These are phyloP conservation scores for Labia minor DNA, from an alignment of 2,888 invertebrate species.

Conservation along the genomic window DNA sequence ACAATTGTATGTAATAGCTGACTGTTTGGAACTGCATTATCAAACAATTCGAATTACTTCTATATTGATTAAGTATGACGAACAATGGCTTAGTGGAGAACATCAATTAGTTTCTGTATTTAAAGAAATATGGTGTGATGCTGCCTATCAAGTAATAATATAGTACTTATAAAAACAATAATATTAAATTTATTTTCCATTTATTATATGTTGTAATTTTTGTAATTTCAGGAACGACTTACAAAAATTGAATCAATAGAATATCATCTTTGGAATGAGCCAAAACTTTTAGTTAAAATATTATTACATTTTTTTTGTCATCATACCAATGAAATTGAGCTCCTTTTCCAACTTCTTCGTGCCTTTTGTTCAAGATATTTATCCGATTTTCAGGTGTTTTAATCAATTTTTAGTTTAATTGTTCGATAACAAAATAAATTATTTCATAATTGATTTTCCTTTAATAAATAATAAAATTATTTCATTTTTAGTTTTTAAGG, in stretches of 20 bases:
- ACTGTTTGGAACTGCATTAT: slow-evolving; percentile 35
- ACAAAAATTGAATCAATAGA: slow-evolving; percentile 35
- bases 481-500: slow-evolving; percentile 36
- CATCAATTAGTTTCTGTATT: slow-evolving; percentile 33
- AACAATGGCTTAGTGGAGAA: slow-evolving; percentile 36
- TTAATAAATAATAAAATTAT: not conserved
- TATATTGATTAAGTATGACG: slow-evolving; percentile 36
- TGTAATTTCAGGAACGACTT: slow-evolving; percentile 29
- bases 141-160: slow-evolving; percentile 33
- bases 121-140: slow-evolving; percentile 38
- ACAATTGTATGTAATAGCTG: slow-evolving; percentile 20
- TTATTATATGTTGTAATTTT: not conserved
- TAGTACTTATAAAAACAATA: too few species aligned
- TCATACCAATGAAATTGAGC: slow-evolving; percentile 40
- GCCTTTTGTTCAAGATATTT: slow-evolving; percentile 42
- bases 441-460: too few species aligned
- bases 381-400: slow-evolving; percentile 40
- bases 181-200: not conserved
- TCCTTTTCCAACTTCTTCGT: slow-evolving; percentile 43
- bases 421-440: not conserved
- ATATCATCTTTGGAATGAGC: slow-evolving; percentile 43
- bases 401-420: not conserved
- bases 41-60: slow-evolving; percentile 36
- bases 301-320: slow-evolving; percentile 42
- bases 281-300: slow-evolving; percentile 41